Evolutionary conservation across 2,113 vertebrate species (phyloP), one percentile per base, ranked within the genome.

Genomic region (Falcunculus frontatus): DNA sequence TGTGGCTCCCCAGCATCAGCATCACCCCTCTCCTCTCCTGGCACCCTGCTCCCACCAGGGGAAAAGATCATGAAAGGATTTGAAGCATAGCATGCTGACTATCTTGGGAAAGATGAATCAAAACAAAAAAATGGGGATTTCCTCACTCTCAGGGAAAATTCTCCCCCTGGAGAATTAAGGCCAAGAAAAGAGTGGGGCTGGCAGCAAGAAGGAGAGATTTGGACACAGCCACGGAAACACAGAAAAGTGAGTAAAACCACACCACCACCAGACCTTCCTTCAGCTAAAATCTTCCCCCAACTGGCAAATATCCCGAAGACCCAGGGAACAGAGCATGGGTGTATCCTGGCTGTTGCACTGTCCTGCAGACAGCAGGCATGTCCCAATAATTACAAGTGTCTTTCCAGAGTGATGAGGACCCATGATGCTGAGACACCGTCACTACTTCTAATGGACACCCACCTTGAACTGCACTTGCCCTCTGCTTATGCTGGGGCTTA

Each of bases 351-450:
- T 17, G 7, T 14, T 67, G 18, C 13, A 9, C 18, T 49, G 29
- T 52, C 49, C 44, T 55, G 53, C 65, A 82, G 82, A 72, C n/a
- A 69, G 59, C 4, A 3, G 47, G 16, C 8, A 62, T 3, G 4
- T 67, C 46, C 50, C 10, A 0, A 1, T 22, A 56, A 69, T 18
- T n/a, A 25, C 0, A 1, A 18, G 3, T 29, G 5, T 69, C n/a
- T 49, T 57, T 12, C 6, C 4, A 4, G 29, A 76, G 50, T 23
- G 33, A 68, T 57, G 57, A 41, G 39, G 37, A 21, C 22, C 32
- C 7, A 0, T 0, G 0, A 12, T 49, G 8, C 20, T 55, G 46
- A 37, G n/a, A 62, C 13, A 35, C 9, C 0, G 0, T 27, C 23
- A 17, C 22, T 62, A 16, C 39, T 62, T 86, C 46, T 63, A 22